Percentiles rank a stretch among this genome's conserved stretches.
phyloP scores from a whole-genome alignment of 2,113 vertebrate species.

The Herpailurus yagouaroundi region DNA sequence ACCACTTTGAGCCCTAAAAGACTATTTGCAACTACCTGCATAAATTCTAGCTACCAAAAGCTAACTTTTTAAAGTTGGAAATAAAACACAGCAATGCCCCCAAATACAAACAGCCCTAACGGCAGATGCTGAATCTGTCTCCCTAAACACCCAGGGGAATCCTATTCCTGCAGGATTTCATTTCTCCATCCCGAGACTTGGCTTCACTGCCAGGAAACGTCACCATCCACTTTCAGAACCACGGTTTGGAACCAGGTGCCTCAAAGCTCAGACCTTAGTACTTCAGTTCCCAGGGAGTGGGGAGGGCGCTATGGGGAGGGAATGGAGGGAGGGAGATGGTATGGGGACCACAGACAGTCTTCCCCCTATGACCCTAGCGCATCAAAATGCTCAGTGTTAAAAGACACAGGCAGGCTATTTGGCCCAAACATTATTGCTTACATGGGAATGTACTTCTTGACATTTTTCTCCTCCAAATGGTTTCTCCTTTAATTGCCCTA shows the following conservation, averaged over 20 bases:
- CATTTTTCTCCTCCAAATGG: background rate
- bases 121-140: background rate
- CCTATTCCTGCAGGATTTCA: too few relatives aligned
- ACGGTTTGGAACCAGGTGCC: accelerated
- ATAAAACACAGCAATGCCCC: background rate
- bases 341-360: accelerated
- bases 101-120: background rate
- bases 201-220: accelerated
- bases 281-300: background rate
- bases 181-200: accelerated
- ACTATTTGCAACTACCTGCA: background rate
- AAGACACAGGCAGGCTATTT: background rate
- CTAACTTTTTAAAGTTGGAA: background rate
- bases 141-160: accelerated
- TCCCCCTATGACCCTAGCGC: accelerated
- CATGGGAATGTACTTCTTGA: background rate
- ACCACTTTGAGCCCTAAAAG: background rate
- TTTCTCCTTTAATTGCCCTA: conserved; percentile 36
- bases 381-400: accelerated
- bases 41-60: background rate
- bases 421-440: background rate
- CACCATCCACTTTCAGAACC: accelerated
- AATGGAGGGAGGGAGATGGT: too few relatives aligned
- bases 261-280: background rate
- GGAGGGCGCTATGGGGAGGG: too few relatives aligned